Evolutionary conservation across 2,888 invertebrate genomes (phyloP).

Genomic region (Sarcophaga subvicina): DNA sequence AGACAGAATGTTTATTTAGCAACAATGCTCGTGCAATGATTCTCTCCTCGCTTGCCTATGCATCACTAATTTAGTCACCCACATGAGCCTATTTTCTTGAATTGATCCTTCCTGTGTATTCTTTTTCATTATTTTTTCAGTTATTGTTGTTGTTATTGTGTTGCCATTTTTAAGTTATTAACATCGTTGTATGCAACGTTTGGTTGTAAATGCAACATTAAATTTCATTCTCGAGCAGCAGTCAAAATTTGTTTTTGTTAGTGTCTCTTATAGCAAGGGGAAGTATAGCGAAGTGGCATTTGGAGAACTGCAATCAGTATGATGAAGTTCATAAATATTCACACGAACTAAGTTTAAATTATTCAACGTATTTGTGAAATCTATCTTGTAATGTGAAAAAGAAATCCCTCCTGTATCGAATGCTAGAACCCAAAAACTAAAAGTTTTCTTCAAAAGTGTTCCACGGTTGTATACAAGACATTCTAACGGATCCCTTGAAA

Average conservation of each 20-base stretch:
- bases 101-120: conserved; percentile 26
- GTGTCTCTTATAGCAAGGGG: not conserved
- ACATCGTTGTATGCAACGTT: conserved; percentile 30
- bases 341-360: too few relatives aligned
- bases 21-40: not conserved
- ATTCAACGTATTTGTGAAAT: too few relatives aligned
- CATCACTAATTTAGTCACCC: conserved; percentile 55
- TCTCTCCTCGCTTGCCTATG: not conserved
- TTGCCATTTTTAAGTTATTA: conserved; percentile 38
- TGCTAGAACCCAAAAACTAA: too few relatives aligned
- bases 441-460: too few relatives aligned
- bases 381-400: too few relatives aligned
- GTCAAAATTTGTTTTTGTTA: conserved; percentile 2
- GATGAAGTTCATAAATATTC: too few relatives aligned
- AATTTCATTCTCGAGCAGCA: conserved; percentile 7
- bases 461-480: too few relatives aligned
- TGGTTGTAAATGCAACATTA: conserved; percentile 29
- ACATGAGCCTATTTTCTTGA: conserved; percentile 50
- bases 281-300: conserved; percentile 17
- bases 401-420: too few relatives aligned
- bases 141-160: not conserved
- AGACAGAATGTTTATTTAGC: conserved; percentile 20
- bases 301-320: too few relatives aligned
- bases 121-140: not conserved
- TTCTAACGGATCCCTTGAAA: too few relatives aligned